Evolutionary conservation across 2,113 vertebrate genomes (phyloP).

Genomic region (Eudyptes chrysolophus): DNA sequence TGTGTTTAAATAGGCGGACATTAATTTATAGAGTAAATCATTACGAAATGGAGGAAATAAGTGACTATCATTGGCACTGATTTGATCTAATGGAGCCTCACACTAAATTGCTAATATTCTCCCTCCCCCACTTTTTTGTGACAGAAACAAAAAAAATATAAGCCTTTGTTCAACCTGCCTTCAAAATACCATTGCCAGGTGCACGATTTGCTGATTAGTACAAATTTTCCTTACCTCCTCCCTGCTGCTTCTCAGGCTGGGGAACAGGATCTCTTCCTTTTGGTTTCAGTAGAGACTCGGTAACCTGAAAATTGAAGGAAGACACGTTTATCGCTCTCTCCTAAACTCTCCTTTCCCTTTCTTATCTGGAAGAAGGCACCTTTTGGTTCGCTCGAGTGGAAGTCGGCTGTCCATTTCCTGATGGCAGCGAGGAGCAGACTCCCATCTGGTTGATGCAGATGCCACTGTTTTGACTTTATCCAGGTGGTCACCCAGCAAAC

Average conservation of each 20-base stretch:
- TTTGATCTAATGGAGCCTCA: slow-evolving; percentile 29
- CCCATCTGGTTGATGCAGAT: slow-evolving; percentile 68
- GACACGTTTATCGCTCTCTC: not conserved
- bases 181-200: not conserved
- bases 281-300: not conserved
- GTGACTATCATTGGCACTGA: slow-evolving; percentile 5
- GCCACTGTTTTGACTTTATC: slow-evolving; percentile 68
- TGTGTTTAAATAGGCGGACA: not conserved
- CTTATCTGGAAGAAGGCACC: not conserved
- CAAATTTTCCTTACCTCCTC: not conserved
- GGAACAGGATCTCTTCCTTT: not conserved
- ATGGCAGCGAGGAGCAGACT: slow-evolving; percentile 31
- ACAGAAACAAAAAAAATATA: not conserved
- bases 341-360: not conserved
- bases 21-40: slow-evolving; percentile 46
- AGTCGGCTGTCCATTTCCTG: slow-evolving; percentile 52
- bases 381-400: slow-evolving; percentile 41
- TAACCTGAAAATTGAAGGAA: not conserved
- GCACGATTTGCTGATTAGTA: not conserved
- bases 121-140: not conserved
- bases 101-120: not conserved
- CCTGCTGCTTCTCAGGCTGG: not conserved
- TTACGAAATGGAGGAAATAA: slow-evolving; percentile 43
- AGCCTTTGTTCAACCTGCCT: not conserved
- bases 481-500: slow-evolving; percentile 69